Evolutionary conservation across 2,113 vertebrate species (phyloP), one percentile per base, ranked within the genome.

Genomic region (Erythrolamprus reginae): DNA sequence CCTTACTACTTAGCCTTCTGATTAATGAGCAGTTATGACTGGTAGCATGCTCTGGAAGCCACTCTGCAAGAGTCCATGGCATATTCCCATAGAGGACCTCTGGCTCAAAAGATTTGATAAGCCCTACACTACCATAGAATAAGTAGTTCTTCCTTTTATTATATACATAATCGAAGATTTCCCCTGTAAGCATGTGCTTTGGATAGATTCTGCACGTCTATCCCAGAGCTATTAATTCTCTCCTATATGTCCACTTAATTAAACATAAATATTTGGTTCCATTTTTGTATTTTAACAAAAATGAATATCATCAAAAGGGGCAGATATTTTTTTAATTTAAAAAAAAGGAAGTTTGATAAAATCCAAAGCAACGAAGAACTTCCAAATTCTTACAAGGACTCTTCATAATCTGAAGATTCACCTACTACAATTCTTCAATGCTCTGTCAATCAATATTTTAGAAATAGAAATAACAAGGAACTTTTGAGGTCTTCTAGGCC

Each of bases 161-260:
- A 42, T 38, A 82, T 51, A 51, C 21, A 38, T 45, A 45, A 45
- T 9, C 7, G 23, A 82, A 38, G 15, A 4, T 13, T 82, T 82
- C 19, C 38, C 8, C 2, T 82, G 33, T 38, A 82, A 38, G 3
- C 58, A 28, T 10, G 26, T 61, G 10, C 58, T 26, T 42, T 42
- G 56, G 38, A 56, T 51, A 58, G 7, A 5, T 8, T 10, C 6
- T 47, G n/a, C 19, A 24, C 38, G 15, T 33, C 0, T 38, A 7
- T 10, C 38, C 21, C 10, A 33, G 19, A 33, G 12, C 0, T 0
- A 12, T 3, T 0, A 10, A 1, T 23, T 45, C n/a, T 0, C 15
- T 1, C 21, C 9, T 65, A 65, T 5, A 15, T 5, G 9, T 85
- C n/a, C 82, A 70, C 45, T 3, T 45, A 38, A 50, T 33, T 83